Evolutionary conservation across 2,113 vertebrate species (phyloP), one percentile per base, ranked within the genome.

Genomic region (Rhizomys pruinosus): DNA sequence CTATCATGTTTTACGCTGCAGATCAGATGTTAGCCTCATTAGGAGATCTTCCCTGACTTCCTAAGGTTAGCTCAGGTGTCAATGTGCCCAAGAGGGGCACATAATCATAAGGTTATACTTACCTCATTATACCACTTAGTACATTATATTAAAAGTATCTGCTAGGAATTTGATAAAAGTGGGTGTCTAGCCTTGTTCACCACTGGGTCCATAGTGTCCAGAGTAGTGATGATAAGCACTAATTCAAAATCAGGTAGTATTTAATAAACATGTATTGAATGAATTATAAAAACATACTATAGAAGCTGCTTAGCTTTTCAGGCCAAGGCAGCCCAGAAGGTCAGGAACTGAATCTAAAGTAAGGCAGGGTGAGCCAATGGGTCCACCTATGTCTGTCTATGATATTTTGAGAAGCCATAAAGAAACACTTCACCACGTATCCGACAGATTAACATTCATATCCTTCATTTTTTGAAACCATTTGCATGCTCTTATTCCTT

Each of bases 401-500:
- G 52, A 59, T 93, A 92, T 94, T 96, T 84, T 89, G 80, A 94
- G 79, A 19, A 94, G 84, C 32, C 6, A 91, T 55, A 92, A 63
- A 69, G 78, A 91, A 95, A 91, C 37, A 94, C 88, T 94, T 95
- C 44, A 86, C 37, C 72, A 80, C 88, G 80, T 79, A 74, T 68
- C 52, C 61, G 93, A 80, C 42, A 87, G 34, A 88, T 88, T 88
- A 95, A 95, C 39, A 84, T 91, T 93, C 59, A 89, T 84, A 93
- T 89, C 19, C 37, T 96, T 93, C 37, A 89, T 22, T 87, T 96
- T 77, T 85, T 87, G 64, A 92, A 95, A 69, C 20, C 47, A 87
- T 89, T 84, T 84, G 71, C 61, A 79, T 59, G 37, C 34, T 76
- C 52, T 91, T 92, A 95, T 89, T 84, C 80, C 55, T 97, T 96